Evolutionary conservation across 2,888 invertebrate genomes (phyloP), one percentile per base, ranked within the genome.

Genomic region (Synanthedon formicaeformis): DNA sequence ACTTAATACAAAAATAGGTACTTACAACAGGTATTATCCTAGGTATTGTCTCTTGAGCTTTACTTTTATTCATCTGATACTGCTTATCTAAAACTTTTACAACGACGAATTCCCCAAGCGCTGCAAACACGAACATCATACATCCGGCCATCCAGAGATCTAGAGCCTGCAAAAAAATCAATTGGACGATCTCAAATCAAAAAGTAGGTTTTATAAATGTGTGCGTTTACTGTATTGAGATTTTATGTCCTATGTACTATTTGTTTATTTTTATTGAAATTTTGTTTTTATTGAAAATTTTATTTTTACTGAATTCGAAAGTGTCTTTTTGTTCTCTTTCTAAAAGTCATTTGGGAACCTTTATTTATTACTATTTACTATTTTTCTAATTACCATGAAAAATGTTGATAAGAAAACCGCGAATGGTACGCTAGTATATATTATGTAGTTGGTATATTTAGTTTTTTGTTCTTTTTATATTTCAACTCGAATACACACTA

Each of bases 61-160:
- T 88, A 50, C 67, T 85, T 60, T 89, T 90, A 57, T 88, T 83
- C 71, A 84, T 73, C 73, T 93, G 92, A 65, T 93, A 93, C 66
- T 92, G 92, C 55, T 93, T 92, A 65, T 94, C 93, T 56, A 95
- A 72, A 0, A 94, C 94, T 78, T 94, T 94, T 10, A 94, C 94
- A 1, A 95, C 92, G 0, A 95, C 93, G 65, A 95, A 95, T 80
- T 95, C 95, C 14, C 91, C 93, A 16, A 95, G 81, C 0, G 95
- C 94, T 0, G 94, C 93, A 69, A 95, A 95, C 3, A 95, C 94
- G 56, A 95, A 94, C 65, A 94, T 90, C 94, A 95, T 95, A 67
- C 95, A 95, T 4, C 93, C 94, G 4, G 95, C 94, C 94, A 95
- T 95, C 95, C 95, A 95, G 10, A 95, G 84, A 73, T 95, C 95